Evolutionary conservation across 1,140 invertebrate species (phyloP).

Genomic region (Paraescarpia echinospica): DNA sequence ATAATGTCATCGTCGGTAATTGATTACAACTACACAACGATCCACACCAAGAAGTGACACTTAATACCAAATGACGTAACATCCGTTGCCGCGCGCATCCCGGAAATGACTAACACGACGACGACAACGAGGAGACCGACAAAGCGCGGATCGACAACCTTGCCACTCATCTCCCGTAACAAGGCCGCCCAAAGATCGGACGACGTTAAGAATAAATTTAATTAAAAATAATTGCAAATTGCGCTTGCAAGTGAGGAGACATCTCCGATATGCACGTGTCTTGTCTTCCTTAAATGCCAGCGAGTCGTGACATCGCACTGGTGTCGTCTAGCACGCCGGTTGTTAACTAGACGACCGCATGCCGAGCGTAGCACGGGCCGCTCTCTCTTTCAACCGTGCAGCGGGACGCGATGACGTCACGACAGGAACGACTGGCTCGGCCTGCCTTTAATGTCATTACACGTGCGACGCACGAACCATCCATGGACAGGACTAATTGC

Average conservation of each 20-base stretch:
- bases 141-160: background rate
- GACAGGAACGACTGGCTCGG: background rate
- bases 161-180: background rate
- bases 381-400: background rate
- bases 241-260: background rate
- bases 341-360: background rate
- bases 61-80: background rate
- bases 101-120: background rate
- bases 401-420: background rate
- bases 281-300: background rate
- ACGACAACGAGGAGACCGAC: background rate
- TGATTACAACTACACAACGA: background rate
- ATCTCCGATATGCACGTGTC: background rate
- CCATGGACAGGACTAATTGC: too few relatives aligned
- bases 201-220: background rate
- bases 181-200: background rate
- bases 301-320: background rate
- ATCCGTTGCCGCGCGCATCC: background rate
- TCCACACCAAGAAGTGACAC: background rate
- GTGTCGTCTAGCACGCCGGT: background rate
- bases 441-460: too few relatives aligned
- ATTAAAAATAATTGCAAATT: conserved; percentile 7
- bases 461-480: too few relatives aligned
- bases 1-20: background rate
- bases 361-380: background rate